Base-by-base conservation (phyloP, 2,888 invertebrate genomes). In the Platynereis dumerilii region DNA sequence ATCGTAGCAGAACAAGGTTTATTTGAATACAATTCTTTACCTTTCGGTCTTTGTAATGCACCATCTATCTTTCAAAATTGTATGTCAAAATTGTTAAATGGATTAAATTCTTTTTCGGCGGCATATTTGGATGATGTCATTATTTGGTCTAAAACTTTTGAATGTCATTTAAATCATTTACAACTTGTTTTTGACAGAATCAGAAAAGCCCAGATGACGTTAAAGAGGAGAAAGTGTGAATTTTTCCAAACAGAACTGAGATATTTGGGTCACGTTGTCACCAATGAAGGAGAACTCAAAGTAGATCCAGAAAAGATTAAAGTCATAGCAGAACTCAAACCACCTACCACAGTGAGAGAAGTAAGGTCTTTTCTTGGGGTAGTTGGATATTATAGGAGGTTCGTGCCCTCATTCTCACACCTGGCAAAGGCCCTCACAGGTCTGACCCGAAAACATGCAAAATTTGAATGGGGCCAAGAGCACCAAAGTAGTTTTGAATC, bases 111-210 rank as follows among this genome's bases (percentile, higher is more conserved):
- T 10, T 24, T 12, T 55, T 10, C 55, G 10, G 7, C 10, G 3
- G 26, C 24, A 10, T 60, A 60, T 22, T 17, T 60, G 53, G 54
- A 60, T 22, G 60, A 60, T 54, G 7, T 60, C 2, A 28, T 52
- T 53, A n/a, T 60, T 5, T 60, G 7, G 15, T 53, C 53, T 5
- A 10, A 34, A 10, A 29, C 52, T 2, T 60, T 60, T 52, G 29
- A 60, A 20, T 27, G 10, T 2, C 60, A 60, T 53, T 29, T 60
- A 29, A n/a, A 53, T 2, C 53, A 60, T 29, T 26, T 60, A 12
- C 28, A 34, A 17, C 10, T 24, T 17, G 34, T 60, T 17, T 60
- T 59, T 24, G 12, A 42, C 5, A 44, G 59, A n/a, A 17, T 60
- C 10, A 17, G 28, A 17, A 28, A 10, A 12, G 53, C 52, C 2